These are phyloP conservation scores for Cotesia vestalis DNA, from an alignment of 1,140 invertebrate species.

Conservation along the genomic window DNA sequence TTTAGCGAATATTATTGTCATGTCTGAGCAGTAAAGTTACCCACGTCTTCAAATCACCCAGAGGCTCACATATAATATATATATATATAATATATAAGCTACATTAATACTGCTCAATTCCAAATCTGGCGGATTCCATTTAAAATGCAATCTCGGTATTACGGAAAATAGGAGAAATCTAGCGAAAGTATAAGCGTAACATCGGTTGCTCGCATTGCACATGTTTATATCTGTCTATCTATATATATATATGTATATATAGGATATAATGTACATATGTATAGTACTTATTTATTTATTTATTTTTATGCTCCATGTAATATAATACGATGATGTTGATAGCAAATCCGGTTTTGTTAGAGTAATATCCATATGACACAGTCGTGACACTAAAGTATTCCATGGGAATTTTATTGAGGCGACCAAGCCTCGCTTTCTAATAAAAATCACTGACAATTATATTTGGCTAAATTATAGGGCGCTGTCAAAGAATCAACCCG, in stretches of 20 bases:
- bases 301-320: not conserved
- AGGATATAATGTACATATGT: too few relatives aligned
- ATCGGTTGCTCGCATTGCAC: constrained; percentile 37
- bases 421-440: too few relatives aligned
- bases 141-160: constrained; percentile 53
- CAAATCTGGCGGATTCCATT: constrained; percentile 55
- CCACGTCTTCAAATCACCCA: constrained; percentile 5
- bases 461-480: too few relatives aligned
- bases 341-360: constrained; percentile 16
- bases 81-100: too few relatives aligned
- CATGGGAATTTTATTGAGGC: too few relatives aligned
- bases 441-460: too few relatives aligned
- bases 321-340: constrained; percentile 22
- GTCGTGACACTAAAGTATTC: too few relatives aligned
- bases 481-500: too few relatives aligned
- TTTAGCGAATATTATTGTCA: constrained; percentile 9
- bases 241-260: constrained; percentile 2
- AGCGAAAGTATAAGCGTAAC: constrained; percentile 57
- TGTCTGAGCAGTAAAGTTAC: constrained; percentile 11
- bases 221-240: constrained; percentile 19
- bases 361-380: too few relatives aligned
- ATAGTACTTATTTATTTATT: constrained; percentile 17
- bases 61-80: constrained; percentile 10
- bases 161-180: constrained; percentile 63
- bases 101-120: constrained; percentile 29